phyloP scores from a whole-genome alignment of 2,888 invertebrate species.

The Stegophylla sp. region DNA sequence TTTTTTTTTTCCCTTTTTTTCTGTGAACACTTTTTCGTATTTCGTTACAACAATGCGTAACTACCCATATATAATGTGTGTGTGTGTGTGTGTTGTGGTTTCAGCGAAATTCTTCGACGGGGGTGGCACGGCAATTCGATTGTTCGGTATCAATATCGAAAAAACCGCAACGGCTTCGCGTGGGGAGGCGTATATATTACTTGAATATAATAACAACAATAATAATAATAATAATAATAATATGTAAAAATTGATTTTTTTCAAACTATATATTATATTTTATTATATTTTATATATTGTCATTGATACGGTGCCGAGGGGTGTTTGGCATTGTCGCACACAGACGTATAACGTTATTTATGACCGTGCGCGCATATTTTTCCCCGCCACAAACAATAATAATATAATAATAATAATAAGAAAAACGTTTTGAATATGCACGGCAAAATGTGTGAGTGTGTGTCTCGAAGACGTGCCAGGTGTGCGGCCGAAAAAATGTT shows the following conservation, averaged over 20 bases:
- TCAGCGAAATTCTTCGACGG: constrained; percentile 29
- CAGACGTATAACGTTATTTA: constrained; percentile 49
- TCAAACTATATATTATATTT: constrained; percentile 22
- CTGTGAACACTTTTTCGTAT: too few relatives aligned
- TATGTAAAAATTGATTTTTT: constrained; percentile 54
- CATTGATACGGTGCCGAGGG: constrained; percentile 22
- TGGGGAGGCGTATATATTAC: constrained; percentile 9
- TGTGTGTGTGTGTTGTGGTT: not conserved
- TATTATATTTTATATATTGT: too few relatives aligned
- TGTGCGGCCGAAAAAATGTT: not conserved
- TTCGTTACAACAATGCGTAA: too few relatives aligned
- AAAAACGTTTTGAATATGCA: constrained; percentile 44
- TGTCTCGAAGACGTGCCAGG: constrained; percentile 30
- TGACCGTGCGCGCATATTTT: constrained; percentile 17
- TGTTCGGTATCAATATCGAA: constrained; percentile 9
- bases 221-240: not conserved
- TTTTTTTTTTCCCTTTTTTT: too few relatives aligned
- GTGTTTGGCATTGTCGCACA: constrained; percentile 18
- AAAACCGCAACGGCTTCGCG: not conserved
- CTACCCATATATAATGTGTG: too few relatives aligned
- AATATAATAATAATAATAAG: too few relatives aligned
- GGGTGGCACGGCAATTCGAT: constrained; percentile 42
- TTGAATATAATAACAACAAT: too few relatives aligned
- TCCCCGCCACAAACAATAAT: not conserved
- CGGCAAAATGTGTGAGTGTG: not conserved